Conservation (phyloP, 1,140 invertebrate genomes). For the Drosophila kurseongensis region DNA sequence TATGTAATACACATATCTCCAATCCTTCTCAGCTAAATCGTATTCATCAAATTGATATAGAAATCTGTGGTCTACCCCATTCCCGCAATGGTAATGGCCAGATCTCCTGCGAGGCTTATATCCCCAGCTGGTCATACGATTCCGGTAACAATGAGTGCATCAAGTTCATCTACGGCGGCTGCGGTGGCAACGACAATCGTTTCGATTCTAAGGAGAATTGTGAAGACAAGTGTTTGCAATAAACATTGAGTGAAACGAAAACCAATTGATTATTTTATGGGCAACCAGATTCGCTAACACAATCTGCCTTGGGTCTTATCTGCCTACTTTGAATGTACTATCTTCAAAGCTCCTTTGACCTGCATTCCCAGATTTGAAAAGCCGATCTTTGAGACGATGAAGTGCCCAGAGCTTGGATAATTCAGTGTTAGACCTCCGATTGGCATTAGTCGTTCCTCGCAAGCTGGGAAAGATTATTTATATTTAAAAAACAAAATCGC, state of each 20-base stretch:
- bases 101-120: constrained; percentile 41
- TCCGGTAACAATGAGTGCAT: constrained; percentile 88
- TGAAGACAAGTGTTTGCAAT: constrained; percentile 45
- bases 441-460: constrained; percentile 36
- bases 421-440: not conserved
- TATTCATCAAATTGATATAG: too few species aligned
- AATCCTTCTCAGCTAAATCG: too few species aligned
- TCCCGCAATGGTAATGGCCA: constrained; percentile 34
- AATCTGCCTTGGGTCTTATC: too few species aligned
- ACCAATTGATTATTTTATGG: too few species aligned
- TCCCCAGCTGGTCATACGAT: constrained; percentile 87
- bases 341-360: too few species aligned
- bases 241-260: constrained; percentile 3
- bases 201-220: constrained; percentile 85
- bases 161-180: constrained; percentile 92
- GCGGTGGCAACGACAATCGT: constrained; percentile 94
- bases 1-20: not conserved
- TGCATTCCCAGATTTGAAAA: too few species aligned
- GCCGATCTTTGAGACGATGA: too few species aligned
- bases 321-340: too few species aligned
- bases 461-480: constrained; percentile 11
- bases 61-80: constrained; percentile 32
- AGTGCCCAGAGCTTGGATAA: constrained; percentile 14
- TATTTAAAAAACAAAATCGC: not conserved
- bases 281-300: too few species aligned